Base-by-base conservation (phyloP, 2,113 vertebrate species). In the Zosterops borbonicus region DNA sequence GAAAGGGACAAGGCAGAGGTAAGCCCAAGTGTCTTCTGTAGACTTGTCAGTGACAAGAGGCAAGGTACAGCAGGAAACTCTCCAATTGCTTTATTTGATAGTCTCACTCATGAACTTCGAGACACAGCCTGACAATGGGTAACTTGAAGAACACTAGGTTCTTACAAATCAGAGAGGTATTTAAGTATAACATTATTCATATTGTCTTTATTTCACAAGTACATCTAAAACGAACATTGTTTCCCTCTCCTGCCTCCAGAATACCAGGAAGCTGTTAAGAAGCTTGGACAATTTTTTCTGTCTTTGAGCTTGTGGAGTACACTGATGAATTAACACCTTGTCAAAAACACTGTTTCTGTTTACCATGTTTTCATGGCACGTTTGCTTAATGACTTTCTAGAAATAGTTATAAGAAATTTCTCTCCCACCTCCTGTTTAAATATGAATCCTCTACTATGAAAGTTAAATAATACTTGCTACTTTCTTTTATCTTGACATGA, bases 331-430 rank as follows among this genome's bases (percentile, higher is more conserved):
- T 94, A 83, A 65, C 83, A 69, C 41, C 46, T 83, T 92, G 50
- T 67, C 85, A 94, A 67, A 71, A 71, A 83, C 23, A 70, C 50
- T 5, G 14, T 39, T 85, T 88, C 55, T 89, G 68, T 81, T 90
- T 33, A 80, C 24, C 27, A 33, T 62, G 67, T 29, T 95, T 92
- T 86, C 77, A 33, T 86, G 64, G 56, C 92, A 90, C 1, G 0
- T 88, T 92, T 94, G 75, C 59, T 93, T 94, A 93, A 94, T 84
- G 50, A 90, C 60, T 94, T 91, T 71, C 78, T 69, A 63, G 46
- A 94, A 95, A 85, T 62, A 56, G 25, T 65, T 62, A 35, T 62
- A 74, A 78, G 60, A 83, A 90, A 64, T 56, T 59, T 90, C 22
- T 90, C 63, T 90, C 60, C 41, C n/a, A 67, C 29, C 69, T 80